Conservation (phyloP, 2,113 vertebrate species). For the Piliocolobus tephrosceles region DNA sequence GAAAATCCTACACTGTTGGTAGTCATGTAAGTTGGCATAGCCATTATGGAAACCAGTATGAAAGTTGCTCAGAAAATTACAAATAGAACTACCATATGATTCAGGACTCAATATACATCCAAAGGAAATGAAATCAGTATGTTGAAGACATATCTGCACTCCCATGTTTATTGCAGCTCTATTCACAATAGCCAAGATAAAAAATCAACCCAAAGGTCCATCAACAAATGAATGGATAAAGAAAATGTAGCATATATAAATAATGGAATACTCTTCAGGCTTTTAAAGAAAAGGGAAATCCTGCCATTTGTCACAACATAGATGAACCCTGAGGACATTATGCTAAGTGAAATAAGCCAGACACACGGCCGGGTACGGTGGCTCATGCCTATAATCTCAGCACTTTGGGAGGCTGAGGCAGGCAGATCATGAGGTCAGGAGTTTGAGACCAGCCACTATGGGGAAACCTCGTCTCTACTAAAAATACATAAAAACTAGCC, state of each 20-base stretch:
- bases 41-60: background rate
- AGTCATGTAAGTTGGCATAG: background rate
- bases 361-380: accelerated
- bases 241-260: background rate
- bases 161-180: background rate
- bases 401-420: too few relatives aligned
- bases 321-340: background rate
- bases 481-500: too few relatives aligned
- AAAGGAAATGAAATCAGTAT: background rate
- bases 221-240: background rate
- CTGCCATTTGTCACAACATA: background rate
- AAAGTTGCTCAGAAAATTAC: background rate
- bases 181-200: background rate
- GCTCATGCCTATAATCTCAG: too few relatives aligned
- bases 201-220: background rate
- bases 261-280: background rate
- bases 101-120: background rate
- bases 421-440: too few relatives aligned
- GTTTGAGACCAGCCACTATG: too few relatives aligned
- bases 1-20: background rate
- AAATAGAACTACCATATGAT: background rate
- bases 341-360: background rate
- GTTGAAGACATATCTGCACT: background rate
- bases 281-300: background rate
- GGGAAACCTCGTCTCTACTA: too few relatives aligned